phyloP scores from a whole-genome alignment of 2,113 vertebrate species.

The Rhabdomys dilectus region DNA sequence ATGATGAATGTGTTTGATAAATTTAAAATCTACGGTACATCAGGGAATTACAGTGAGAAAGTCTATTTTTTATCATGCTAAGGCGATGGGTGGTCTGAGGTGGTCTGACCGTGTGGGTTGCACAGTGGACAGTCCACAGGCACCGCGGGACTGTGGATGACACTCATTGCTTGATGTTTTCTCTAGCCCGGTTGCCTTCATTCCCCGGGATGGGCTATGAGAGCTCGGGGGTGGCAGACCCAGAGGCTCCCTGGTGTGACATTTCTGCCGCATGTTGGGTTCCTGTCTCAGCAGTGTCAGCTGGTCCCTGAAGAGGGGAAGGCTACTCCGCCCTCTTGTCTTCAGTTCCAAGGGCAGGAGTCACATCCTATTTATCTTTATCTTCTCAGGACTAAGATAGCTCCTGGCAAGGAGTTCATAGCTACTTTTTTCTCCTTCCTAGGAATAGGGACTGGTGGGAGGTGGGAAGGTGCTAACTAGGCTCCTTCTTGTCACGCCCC shows the following conservation, averaged over 20 bases:
- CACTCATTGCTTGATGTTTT: too few species aligned
- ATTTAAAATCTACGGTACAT: background rate
- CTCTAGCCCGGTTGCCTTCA: background rate
- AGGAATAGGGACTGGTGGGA: background rate
- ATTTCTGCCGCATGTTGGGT: background rate
- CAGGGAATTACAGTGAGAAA: background rate
- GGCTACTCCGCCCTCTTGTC: background rate
- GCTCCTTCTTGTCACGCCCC: background rate
- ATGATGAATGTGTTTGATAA: background rate
- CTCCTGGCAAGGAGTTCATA: background rate
- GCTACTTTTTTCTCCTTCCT: background rate
- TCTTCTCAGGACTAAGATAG: background rate
- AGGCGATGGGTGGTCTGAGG: background rate
- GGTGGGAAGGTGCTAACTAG: background rate
- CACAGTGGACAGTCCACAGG: background rate
- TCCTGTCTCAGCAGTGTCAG: background rate
- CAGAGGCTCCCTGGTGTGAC: background rate
- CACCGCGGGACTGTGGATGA: background rate
- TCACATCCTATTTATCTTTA: background rate
- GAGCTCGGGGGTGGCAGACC: background rate
- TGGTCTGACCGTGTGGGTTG: background rate
- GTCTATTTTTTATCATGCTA: background rate
- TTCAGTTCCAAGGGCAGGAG: background rate
- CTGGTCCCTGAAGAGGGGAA: background rate
- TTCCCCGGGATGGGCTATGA: background rate